These are phyloP conservation scores for Paramuricea clavata DNA, from an alignment of 92 coral and sea anemone species.

Conservation along the genomic window DNA sequence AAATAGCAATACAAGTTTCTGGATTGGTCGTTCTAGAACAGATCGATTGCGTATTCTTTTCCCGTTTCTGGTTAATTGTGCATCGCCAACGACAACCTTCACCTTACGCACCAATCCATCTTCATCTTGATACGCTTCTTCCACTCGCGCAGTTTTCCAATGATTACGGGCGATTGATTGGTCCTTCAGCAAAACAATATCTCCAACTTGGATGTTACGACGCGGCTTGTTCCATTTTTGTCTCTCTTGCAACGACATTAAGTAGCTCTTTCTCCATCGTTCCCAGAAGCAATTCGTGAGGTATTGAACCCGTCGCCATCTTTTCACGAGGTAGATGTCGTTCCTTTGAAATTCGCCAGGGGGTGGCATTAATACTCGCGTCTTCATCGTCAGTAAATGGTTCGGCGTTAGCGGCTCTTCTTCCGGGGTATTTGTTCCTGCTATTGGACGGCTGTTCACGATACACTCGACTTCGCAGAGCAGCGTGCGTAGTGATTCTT, in stretches of 20 bases:
- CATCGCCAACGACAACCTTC: too few species aligned
- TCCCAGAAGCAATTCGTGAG: neutral
- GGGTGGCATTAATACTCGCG: neutral
- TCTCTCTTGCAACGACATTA: too few species aligned
- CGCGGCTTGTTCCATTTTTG: too few species aligned
- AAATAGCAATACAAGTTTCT: too few species aligned
- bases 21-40: too few species aligned
- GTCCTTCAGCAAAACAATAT: neutral
- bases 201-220: too few species aligned
- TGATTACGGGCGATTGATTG: too few species aligned
- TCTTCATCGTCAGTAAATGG: neutral
- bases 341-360: neutral
- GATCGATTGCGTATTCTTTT: too few species aligned
- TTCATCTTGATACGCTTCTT: neutral
- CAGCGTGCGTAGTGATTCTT: conserved; percentile 12
- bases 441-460: conserved; percentile 22
- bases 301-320: too few species aligned
- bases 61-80: too few species aligned
- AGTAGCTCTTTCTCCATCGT: neutral
- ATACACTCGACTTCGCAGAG: neutral
- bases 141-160: neutral
- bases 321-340: neutral
- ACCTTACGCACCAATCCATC: too few species aligned
- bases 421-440: neutral
- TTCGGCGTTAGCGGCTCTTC: neutral